These are phyloP conservation scores for Alligator mississippiensis DNA, from an alignment of 2,113 vertebrate genomes.

Conservation along the genomic window DNA sequence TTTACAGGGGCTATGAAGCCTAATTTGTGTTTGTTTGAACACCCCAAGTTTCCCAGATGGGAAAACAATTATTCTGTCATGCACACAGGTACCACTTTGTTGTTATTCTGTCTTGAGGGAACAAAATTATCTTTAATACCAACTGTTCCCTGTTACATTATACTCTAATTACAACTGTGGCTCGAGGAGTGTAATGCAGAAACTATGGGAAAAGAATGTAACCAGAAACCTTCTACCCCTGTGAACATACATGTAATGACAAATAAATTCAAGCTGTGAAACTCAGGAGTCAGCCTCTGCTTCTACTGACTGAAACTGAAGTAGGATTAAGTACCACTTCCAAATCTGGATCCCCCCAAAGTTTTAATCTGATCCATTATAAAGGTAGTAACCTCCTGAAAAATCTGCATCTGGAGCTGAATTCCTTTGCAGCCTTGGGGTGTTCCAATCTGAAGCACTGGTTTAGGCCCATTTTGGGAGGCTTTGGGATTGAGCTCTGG, in stretches of 20 bases:
- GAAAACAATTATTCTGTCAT: neutral
- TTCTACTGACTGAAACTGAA: neutral
- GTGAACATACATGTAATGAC: neutral
- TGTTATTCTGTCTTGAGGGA: neutral
- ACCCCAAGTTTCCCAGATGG: neutral
- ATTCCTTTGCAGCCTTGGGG: neutral
- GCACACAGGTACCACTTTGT: neutral
- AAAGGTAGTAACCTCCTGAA: neutral
- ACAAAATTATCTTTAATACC: neutral
- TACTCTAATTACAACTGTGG: neutral
- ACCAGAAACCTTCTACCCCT: neutral
- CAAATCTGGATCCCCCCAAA: neutral
- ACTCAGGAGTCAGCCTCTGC: neutral
- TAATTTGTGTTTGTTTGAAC: fast-evolving
- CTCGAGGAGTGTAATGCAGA: neutral
- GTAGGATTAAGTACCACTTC: neutral
- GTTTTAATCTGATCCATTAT: neutral
- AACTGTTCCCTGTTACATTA: neutral
- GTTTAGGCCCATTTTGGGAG: neutral
- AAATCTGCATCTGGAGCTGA: neutral
- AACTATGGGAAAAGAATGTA: neutral
- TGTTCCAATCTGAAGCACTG: neutral
- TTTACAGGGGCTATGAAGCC: neutral
- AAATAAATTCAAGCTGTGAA: neutral
- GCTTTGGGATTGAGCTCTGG: neutral